Conservation (phyloP, 2,113 vertebrate genomes). For the human (Homo sapiens) region GRCh38 chr13:79675001-79675500, state of each 20-base stretch:
- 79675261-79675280: background rate
- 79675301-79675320: conserved; percentile 5
- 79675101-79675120: too few species aligned
- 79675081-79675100: background rate
- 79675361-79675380: background rate
- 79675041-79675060: background rate
- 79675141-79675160: background rate
- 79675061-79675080: background rate
- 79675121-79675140: background rate
- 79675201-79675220: background rate
- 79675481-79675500: background rate
- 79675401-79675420: background rate
- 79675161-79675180: background rate
- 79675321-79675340: background rate
- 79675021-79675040: background rate
- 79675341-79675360: background rate
- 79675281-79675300: background rate
- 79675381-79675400: background rate
- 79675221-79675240: background rate
- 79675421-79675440: background rate
- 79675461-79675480: background rate
- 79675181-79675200: background rate
- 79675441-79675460: background rate
- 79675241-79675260: background rate
- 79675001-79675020: background rate